A percentile compares a stretch with the other conserved stretches of the same genome.
phyloP scores from a whole-genome alignment of 2,113 vertebrate genomes.

The Pomatostomus ruficeps region DNA sequence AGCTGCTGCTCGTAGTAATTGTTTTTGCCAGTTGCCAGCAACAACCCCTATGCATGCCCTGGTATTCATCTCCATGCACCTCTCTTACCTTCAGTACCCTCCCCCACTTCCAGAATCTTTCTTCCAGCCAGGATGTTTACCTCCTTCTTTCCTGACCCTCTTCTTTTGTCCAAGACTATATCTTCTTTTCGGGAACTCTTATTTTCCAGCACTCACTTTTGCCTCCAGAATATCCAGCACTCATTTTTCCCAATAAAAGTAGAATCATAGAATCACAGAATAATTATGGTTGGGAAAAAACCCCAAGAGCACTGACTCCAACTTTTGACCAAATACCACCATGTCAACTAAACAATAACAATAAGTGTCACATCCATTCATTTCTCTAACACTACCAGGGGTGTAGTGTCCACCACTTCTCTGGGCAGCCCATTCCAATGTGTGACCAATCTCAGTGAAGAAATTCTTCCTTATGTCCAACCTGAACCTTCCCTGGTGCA shows the following conservation, averaged over 20 bases:
- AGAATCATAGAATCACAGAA: neutral
- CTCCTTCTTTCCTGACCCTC: neutral
- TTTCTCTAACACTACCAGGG: neutral
- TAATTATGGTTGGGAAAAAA: neutral
- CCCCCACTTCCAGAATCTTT: neutral
- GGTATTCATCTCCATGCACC: neutral
- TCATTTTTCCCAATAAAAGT: neutral
- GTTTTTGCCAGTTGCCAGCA: neutral
- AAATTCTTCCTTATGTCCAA: neutral
- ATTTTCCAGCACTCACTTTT: neutral
- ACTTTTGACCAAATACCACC: neutral
- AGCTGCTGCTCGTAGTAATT: neutral
- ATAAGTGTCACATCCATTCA: neutral
- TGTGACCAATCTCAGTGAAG: neutral
- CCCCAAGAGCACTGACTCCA: neutral
- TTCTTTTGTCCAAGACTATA: neutral
- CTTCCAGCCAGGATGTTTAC: neutral
- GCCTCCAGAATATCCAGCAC: neutral
- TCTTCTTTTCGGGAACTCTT: neutral
- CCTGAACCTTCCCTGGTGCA: neutral
- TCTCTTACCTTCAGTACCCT: neutral
- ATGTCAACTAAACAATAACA: neutral
- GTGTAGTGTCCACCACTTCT: neutral
- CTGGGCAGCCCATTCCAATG: neutral
- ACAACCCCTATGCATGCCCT: fast-evolving